Base-by-base conservation (phyloP, 2,113 vertebrate genomes). In the Apaloderma vittatum region DNA sequence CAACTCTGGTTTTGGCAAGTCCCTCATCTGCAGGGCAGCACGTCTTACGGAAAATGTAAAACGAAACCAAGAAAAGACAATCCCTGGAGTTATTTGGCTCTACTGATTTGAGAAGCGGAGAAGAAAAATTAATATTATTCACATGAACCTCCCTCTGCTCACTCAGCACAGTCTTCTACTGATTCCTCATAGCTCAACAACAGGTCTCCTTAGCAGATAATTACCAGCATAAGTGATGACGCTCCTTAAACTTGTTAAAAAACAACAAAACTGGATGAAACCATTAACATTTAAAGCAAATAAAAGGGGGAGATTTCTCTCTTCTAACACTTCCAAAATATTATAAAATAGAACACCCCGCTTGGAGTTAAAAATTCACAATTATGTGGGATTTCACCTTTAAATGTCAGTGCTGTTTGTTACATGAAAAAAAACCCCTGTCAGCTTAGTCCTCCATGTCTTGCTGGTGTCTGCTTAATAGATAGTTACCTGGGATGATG, bases 391-490 rank as follows among this genome's bases (percentile, higher is more conserved):
- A 97, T 96, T 97, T 97, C 94, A 97, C 95, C 96, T 97, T 97
- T 97, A 97, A 96, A 96, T 96, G 96, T 97, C 96, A 97, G 89
- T 96, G 95, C 93, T 97, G 96, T 96, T 97, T 96, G 94, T 97
- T 97, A 95, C 94, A 97, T 97, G 96, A 97, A 96, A 90, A 96
- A 40, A 95, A 95, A 78, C 0, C 74, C 86, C 95, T 97, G 96
- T 97, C 96, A 97, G 97, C 95, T 97, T 96, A 97, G 96, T 85
- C 95, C 84, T 97, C 96, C 94, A 95, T 80, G 94, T 96, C 96
- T 97, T 96, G 95, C 95, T 96, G 95, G 96, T 97, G 96, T 95
- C 95, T 97, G 95, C 94, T 96, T 97, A 97, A 97, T 96, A 96
- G 93, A 97, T 97, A 96, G 95, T 97, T 97, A 95, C 94, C 95